These are phyloP conservation scores for Rostratula benghalensis DNA, from an alignment of 2,113 vertebrate species.

Conservation along the genomic window DNA sequence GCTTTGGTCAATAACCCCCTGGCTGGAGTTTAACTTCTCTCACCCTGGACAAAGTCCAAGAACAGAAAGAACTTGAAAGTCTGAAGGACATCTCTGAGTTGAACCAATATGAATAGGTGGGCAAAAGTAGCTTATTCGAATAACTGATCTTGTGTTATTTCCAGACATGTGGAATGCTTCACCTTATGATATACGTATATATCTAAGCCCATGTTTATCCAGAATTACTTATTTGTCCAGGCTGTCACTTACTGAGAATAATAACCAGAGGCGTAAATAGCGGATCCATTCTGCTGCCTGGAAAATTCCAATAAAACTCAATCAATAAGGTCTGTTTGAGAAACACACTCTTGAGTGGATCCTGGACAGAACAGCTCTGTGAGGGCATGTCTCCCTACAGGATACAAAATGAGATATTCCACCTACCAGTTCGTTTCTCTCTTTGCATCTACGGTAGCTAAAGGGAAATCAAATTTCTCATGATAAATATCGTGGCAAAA, in stretches of 20 bases:
- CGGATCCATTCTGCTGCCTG: constrained; percentile 45
- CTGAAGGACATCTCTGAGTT: constrained; percentile 1
- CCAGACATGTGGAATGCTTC: not conserved
- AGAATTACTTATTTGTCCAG: not conserved
- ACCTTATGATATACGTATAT: not conserved
- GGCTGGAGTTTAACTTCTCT: not conserved
- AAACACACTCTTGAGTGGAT: constrained; percentile 40
- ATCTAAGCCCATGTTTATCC: not conserved
- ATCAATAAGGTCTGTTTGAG: constrained; percentile 42
- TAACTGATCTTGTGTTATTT: not conserved
- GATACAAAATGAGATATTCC: constrained; percentile 57
- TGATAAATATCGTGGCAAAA: constrained; percentile 61
- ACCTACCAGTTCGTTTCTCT: constrained; percentile 46
- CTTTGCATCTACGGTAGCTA: constrained; percentile 34
- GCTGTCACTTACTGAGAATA: not conserved
- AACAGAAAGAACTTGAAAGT: not conserved
- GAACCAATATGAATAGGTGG: not conserved
- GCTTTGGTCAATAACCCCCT: not conserved
- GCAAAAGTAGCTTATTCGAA: not conserved
- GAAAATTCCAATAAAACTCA: constrained; percentile 52
- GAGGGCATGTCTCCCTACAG: constrained; percentile 49
- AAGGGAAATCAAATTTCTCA: constrained; percentile 63
- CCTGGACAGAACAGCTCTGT: constrained; percentile 2
- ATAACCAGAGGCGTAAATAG: constrained; percentile 6
- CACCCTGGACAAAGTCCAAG: constrained; percentile 9